phyloP scores from a whole-genome alignment of 2,113 vertebrate species.

The Acrocephalus kingi region DNA sequence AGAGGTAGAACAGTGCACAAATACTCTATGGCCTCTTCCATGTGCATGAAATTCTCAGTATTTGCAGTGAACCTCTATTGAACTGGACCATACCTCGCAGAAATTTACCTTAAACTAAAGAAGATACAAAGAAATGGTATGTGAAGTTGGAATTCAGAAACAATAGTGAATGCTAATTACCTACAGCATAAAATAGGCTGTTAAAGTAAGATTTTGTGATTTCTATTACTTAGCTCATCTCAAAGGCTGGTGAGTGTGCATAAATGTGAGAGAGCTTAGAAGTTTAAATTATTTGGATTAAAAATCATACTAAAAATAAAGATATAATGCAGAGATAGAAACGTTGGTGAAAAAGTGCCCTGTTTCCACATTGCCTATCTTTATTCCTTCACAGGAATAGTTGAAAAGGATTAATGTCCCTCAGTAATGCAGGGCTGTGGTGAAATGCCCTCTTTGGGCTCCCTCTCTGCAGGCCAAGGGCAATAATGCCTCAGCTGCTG shows the following conservation, averaged over 20 bases:
- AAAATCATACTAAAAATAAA: background rate
- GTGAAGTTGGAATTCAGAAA: background rate
- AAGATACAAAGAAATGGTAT: background rate
- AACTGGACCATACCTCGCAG: background rate
- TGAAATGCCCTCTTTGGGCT: background rate
- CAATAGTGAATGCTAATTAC: background rate
- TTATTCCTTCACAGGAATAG: background rate
- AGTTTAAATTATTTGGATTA: background rate
- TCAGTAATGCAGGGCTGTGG: background rate
- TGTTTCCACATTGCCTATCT: background rate
- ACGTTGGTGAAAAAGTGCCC: rapidly evolving
- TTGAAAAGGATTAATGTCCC: background rate
- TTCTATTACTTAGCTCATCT: background rate
- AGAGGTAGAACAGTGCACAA: background rate
- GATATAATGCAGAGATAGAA: background rate
- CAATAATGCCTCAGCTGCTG: background rate
- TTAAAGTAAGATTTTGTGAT: background rate
- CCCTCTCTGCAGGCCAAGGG: background rate
- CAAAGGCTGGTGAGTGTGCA: background rate
- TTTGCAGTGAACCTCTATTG: background rate
- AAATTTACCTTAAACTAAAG: background rate
- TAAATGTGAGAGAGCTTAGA: background rate
- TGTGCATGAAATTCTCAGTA: background rate
- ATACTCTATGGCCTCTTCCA: background rate
- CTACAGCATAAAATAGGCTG: background rate